Evolutionary conservation across 2,113 vertebrate species (phyloP).

Genomic region (Onychostoma macrolepis): DNA sequence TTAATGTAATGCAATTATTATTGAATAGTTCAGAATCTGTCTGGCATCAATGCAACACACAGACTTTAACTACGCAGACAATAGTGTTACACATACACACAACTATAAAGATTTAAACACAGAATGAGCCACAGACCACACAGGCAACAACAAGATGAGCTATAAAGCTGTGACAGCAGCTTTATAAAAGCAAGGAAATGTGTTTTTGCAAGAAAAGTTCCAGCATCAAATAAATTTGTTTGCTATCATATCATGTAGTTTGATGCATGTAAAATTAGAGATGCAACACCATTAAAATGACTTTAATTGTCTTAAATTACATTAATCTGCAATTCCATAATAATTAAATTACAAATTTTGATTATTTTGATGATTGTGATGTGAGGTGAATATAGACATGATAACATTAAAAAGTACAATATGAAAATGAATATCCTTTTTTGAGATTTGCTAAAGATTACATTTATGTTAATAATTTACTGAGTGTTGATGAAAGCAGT

Average conservation of each 20-base stretch:
- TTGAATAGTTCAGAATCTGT: background rate
- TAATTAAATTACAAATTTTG: background rate
- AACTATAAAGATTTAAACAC: slow-evolving; percentile 3
- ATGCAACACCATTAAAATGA: background rate
- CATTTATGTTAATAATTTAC: background rate
- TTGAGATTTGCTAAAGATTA: background rate
- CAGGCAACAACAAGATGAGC: slow-evolving; percentile 35
- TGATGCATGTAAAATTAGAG: background rate
- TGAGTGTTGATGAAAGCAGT: background rate
- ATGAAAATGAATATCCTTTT: background rate
- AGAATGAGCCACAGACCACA: slow-evolving; percentile 28
- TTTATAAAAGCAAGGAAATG: background rate
- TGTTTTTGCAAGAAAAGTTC: background rate
- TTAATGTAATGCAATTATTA: background rate
- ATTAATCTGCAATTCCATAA: background rate
- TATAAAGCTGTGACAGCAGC: background rate
- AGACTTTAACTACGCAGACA: slow-evolving; percentile 20
- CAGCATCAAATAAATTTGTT: slow-evolving; percentile 18
- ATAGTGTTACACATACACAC: background rate
- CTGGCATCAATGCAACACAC: slow-evolving; percentile 18
- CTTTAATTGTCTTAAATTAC: background rate
- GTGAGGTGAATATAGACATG: background rate
- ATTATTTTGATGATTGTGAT: background rate
- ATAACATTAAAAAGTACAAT: background rate
- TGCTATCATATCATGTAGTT: background rate